A percentile compares a stretch with the other conserved stretches of the same genome.
Evolutionary conservation across 2,888 invertebrate species (phyloP).

Genomic region (Lithophane semibrunnea): DNA sequence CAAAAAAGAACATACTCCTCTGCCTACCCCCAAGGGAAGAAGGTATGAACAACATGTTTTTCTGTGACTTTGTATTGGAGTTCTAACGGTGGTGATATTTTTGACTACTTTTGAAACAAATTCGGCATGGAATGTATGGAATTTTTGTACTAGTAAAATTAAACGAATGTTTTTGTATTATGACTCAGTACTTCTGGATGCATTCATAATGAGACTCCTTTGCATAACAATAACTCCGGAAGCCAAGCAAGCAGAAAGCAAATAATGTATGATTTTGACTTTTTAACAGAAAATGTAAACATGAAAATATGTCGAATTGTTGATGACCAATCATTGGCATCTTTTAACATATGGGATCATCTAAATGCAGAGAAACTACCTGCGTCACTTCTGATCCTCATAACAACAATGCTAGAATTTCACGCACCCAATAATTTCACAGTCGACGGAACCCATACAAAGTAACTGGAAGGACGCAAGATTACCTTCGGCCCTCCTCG

Average conservation of each 20-base stretch:
- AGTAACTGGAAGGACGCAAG: slow-evolving; percentile 49
- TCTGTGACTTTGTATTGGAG: neutral
- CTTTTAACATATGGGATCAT: slow-evolving; percentile 9
- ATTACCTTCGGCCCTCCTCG: slow-evolving; percentile 61
- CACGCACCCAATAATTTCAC: slow-evolving; percentile 56
- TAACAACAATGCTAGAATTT: slow-evolving; percentile 18
- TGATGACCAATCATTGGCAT: neutral
- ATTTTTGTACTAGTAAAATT: slow-evolving; percentile 3
- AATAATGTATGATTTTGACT: slow-evolving; percentile 15
- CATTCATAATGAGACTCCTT: slow-evolving; percentile 18
- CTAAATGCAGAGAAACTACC: neutral
- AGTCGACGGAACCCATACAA: slow-evolving; percentile 59
- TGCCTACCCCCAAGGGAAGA: no score
- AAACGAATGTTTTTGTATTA: slow-evolving; percentile 13
- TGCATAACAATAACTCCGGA: slow-evolving; percentile 24
- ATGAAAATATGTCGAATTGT: neutral
- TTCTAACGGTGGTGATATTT: neutral
- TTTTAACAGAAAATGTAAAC: slow-evolving; percentile 8
- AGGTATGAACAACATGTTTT: neutral
- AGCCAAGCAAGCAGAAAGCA: slow-evolving; percentile 8
- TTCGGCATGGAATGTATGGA: neutral
- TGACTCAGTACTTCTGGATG: slow-evolving; percentile 23
- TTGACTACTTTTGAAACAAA: neutral
- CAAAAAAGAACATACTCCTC: no score
- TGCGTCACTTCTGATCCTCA: neutral